phyloP scores from a whole-genome alignment of 1,140 invertebrate species.

The Aphelinus atriplicis region DNA sequence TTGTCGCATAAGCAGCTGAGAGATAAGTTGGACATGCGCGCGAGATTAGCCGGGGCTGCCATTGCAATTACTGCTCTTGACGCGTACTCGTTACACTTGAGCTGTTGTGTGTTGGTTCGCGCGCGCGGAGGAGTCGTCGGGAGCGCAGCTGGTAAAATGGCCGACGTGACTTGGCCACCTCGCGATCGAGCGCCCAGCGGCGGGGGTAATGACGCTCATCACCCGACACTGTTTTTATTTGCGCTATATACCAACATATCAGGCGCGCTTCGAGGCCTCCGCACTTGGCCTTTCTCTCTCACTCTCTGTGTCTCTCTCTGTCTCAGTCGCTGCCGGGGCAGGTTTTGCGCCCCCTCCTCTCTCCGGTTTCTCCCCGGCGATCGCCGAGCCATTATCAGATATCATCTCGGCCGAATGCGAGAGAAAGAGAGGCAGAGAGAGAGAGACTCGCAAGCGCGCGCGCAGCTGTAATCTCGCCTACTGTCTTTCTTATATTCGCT shows the following conservation, averaged over 20 bases:
- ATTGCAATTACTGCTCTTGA: no score
- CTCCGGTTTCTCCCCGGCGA: neutral
- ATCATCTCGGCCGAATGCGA: constrained; percentile 50
- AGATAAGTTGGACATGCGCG: no score
- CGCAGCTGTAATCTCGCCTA: no score
- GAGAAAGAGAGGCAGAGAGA: constrained; percentile 37
- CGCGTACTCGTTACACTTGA: no score
- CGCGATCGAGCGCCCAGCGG: constrained; percentile 13
- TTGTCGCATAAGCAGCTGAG: no score
- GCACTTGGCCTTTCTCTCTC: constrained; percentile 1
- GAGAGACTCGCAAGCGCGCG: constrained; percentile 38
- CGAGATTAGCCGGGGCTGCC: no score
- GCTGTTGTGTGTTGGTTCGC: no score
- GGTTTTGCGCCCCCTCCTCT: neutral
- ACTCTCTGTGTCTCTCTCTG: neutral
- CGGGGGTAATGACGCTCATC: constrained; percentile 66
- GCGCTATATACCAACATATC: constrained; percentile 62
- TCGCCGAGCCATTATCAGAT: constrained; percentile 55
- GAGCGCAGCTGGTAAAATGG: constrained; percentile 59
- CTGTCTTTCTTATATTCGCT: no score
- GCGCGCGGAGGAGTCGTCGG: constrained; percentile 17
- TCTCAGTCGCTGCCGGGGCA: neutral
- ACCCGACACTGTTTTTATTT: constrained; percentile 61
- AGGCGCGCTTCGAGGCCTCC: constrained; percentile 20
- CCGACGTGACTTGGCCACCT: constrained; percentile 55